Evolutionary conservation across 2,797 vertebrate genomes (phyloP).

Genomic region (Xyrichtys novacula): DNA sequence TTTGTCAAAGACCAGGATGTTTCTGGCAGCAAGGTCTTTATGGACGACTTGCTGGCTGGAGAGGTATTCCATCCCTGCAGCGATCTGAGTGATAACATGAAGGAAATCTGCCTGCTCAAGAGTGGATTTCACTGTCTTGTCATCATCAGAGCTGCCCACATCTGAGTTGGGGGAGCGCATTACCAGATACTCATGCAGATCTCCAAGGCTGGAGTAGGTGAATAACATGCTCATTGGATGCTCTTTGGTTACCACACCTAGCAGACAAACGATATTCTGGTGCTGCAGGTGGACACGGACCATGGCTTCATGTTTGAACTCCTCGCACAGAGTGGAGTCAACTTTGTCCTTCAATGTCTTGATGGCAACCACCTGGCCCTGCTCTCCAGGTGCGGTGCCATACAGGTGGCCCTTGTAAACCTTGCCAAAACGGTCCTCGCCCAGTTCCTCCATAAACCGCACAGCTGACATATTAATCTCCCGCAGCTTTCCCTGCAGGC

Average conservation of each 20-base stretch:
- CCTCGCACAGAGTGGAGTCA: conserved; percentile 90
- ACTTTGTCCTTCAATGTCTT: conserved; percentile 97
- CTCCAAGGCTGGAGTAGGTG: conserved; percentile 91
- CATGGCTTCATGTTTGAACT: conserved; percentile 94
- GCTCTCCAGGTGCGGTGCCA: conserved; percentile 90
- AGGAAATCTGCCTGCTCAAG: conserved; percentile 95
- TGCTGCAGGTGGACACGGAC: conserved; percentile 92
- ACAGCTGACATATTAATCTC: conserved; percentile 94
- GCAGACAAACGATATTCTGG: conserved; percentile 91
- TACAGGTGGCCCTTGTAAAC: conserved; percentile 98
- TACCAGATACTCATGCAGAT: conserved; percentile 96
- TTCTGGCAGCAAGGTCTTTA: conserved; percentile 96
- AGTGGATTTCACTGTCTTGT: conserved; percentile 92
- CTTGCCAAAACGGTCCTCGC: conserved; percentile 97
- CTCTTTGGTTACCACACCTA: conserved; percentile 94
- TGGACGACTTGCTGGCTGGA: conserved; percentile 94
- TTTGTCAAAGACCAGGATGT: conserved; percentile 94
- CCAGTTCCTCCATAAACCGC: conserved; percentile 96
- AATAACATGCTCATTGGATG: conserved; percentile 97
- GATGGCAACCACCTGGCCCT: conserved; percentile 93
- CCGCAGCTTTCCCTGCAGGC: conserved; percentile 88
- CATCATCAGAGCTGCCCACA: conserved; percentile 95
- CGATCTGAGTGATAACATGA: conserved; percentile 92
- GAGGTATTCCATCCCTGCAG: conserved; percentile 96
- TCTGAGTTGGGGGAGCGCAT: conserved; percentile 97